A percentile compares a stretch with the other conserved stretches of the same genome.
These are phyloP conservation scores for Unio delphinus DNA, from an alignment of 2,888 invertebrate genomes.

Conservation along the genomic window DNA sequence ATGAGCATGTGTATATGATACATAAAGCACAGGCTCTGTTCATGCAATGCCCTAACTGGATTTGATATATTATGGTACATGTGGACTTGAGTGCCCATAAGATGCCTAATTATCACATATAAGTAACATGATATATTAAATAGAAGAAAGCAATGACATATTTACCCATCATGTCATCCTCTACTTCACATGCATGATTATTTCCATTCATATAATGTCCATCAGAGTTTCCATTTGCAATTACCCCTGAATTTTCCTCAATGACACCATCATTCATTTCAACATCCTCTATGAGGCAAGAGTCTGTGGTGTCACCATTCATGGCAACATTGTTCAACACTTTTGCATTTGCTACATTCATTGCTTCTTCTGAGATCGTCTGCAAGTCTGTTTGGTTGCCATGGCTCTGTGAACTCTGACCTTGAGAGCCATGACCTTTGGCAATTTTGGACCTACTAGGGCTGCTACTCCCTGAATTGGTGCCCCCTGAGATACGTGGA, in stretches of 20 bases:
- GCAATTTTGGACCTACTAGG: conserved; percentile 54
- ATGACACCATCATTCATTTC: conserved; percentile 64
- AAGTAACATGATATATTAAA: too few species aligned
- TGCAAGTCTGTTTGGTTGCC: conserved; percentile 38
- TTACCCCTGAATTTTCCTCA: conserved; percentile 42
- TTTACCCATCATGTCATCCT: conserved; percentile 31
- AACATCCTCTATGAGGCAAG: conserved; percentile 57
- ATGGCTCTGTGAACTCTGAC: conserved; percentile 25
- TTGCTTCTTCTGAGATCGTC: conserved; percentile 55
- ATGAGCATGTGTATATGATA: conserved; percentile 31
- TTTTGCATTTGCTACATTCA: conserved; percentile 58
- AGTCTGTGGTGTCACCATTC: conserved; percentile 46
- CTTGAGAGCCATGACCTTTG: conserved; percentile 35
- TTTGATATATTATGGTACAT: too few species aligned
- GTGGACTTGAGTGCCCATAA: too few species aligned
- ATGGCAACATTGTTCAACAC: conserved; percentile 33
- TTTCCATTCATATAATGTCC: conserved; percentile 60
- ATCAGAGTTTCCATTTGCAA: conserved; percentile 55
- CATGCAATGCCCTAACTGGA: too few species aligned
- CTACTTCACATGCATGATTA: conserved; percentile 39
- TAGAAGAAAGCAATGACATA: too few species aligned
- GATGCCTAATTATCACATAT: background rate
- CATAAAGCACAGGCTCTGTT: conserved; percentile 38
- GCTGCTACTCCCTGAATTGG: conserved; percentile 55
- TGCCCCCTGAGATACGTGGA: conserved; percentile 30